Evolutionary conservation across 2,888 invertebrate species (phyloP), one percentile per base, ranked within the genome.

Genomic region (Minunthozetes semirufus): DNA sequence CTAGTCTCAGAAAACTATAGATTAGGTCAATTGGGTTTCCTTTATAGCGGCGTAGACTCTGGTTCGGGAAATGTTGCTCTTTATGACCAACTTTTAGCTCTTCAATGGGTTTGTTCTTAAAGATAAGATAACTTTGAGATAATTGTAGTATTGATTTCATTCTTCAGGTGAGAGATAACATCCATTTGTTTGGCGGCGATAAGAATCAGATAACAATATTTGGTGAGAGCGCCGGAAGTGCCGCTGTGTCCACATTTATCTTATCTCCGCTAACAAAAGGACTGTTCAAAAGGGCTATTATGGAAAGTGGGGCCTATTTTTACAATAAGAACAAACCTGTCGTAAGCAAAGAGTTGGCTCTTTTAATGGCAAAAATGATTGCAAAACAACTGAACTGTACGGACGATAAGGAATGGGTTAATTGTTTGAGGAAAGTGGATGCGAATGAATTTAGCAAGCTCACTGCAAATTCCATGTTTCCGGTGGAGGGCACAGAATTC

Each of bases 221-320:
- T 33, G 61, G 61, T 33, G 33, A 63, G 33, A 33, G 33, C 29
- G 61, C 61, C 61, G 61, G 61, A 29, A 63, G 61, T 63, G 13
- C 6, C 4, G 50, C 74, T 1, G 74, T 70, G 19, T 56, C 59
- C 4, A 25, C 70, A 59, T 48, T 29, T 1, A 9, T 74, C 22
- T 25, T 71, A 17, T 74, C 74, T 1, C 74, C 74, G 19, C 25
- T 70, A 38, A 13, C 74, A n/a, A 48, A 50, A 42, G 74, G 74
- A 15, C 29, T 74, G 19, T 74, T 70, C 53, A 68, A 74, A 33
- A 68, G 70, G 38, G 74, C 70, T 48, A 74, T 74, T 48, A 74
- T 74, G 74, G 46, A 74, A 59, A 70, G 70, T 15, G 74, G 70
- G 8, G 25, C 50, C 11, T 1, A n/a, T 22, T 17, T 25, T 4